Evolutionary conservation across 1,140 invertebrate species (phyloP).

Genomic region (Leptinotarsa defecta): DNA sequence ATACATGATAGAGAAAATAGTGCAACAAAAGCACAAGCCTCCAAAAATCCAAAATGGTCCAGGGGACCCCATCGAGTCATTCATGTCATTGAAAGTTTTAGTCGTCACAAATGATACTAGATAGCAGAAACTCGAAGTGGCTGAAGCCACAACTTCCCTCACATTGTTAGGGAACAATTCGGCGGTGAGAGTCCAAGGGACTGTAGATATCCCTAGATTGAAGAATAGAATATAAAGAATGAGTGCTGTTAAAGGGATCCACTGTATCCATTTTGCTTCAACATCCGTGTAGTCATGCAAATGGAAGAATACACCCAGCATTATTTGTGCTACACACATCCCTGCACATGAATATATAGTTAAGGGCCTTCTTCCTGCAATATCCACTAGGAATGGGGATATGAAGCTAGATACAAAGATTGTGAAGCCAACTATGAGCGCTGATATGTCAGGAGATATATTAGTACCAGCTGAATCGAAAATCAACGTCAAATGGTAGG

Average conservation of each 20-base stretch:
- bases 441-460: conserved; percentile 60
- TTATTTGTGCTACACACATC: conserved; percentile 59
- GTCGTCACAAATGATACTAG: conserved; percentile 72
- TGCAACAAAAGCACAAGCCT: conserved; percentile 63
- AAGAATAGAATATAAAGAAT: conserved; percentile 71
- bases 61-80: conserved; percentile 60
- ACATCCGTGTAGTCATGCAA: conserved; percentile 56
- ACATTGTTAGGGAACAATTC: conserved; percentile 74
- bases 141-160: conserved; percentile 69
- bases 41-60: conserved; percentile 75
- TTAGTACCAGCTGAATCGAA: conserved; percentile 66
- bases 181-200: conserved; percentile 71
- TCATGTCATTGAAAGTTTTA: conserved; percentile 65
- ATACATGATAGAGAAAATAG: conserved; percentile 65
- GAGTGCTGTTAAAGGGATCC: conserved; percentile 67
- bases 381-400: conserved; percentile 68
- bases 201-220: conserved; percentile 68
- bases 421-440: conserved; percentile 78
- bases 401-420: conserved; percentile 64
- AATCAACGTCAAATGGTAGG: conserved; percentile 77
- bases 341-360: conserved; percentile 65
- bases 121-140: conserved; percentile 68
- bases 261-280: conserved; percentile 56
- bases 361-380: conserved; percentile 70
- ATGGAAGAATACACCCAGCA: conserved; percentile 65